Conservation (phyloP, 2,113 vertebrate species). For the Crocuta crocuta region DNA sequence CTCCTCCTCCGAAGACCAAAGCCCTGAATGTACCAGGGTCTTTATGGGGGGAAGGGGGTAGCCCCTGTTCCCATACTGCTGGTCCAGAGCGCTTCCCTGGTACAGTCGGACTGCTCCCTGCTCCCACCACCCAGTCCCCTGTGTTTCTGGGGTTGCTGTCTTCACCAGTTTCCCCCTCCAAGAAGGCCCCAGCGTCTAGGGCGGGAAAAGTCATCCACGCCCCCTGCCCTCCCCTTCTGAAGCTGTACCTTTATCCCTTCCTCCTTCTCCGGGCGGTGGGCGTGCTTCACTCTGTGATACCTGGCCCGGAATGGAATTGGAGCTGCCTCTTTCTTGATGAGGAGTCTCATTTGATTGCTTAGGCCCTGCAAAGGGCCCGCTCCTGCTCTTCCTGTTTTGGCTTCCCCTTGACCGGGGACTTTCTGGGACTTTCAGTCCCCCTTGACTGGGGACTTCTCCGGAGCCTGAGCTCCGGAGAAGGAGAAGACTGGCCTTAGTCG, state of each 20-base stretch:
- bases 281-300: neutral
- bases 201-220: neutral
- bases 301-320: neutral
- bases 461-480: neutral
- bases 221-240: neutral
- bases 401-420: neutral
- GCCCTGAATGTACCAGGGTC: neutral
- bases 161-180: neutral
- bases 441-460: too few relatives aligned
- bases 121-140: too few relatives aligned
- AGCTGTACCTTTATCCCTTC: neutral
- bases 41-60: too few relatives aligned
- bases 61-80: accelerated
- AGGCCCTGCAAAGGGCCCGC: neutral
- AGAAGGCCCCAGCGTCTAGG: neutral
- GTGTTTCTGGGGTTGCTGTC: neutral
- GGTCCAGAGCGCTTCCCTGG: neutral
- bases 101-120: neutral
- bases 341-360: neutral
- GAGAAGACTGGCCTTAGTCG: accelerated
- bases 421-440: too few relatives aligned
- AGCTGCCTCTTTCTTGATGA: neutral
- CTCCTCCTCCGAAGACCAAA: neutral
- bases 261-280: too few relatives aligned
- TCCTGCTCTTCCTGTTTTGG: neutral